Evolutionary conservation across 2,888 invertebrate genomes (phyloP).

Genomic region (Himalopsyche tibetana): DNA sequence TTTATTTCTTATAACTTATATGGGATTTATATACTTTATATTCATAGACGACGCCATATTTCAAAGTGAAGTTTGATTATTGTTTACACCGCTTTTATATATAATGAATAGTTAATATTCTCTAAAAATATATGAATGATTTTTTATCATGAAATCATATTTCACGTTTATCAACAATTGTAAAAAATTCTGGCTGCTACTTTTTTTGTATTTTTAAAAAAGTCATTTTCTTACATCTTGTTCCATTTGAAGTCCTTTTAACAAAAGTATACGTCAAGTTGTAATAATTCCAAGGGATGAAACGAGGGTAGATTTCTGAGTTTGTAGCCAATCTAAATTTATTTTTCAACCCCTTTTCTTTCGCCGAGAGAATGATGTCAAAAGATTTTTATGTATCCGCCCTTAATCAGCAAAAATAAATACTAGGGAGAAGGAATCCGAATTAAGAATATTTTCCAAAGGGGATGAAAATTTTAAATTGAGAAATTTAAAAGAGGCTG

Average conservation of each 20-base stretch:
- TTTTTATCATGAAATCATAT: too few species aligned
- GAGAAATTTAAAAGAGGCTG: slow-evolving; percentile 47
- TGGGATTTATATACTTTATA: too few species aligned
- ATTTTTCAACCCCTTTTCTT: slow-evolving; percentile 63
- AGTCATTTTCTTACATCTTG: background rate
- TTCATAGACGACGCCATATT: too few species aligned
- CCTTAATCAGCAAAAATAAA: slow-evolving; percentile 65
- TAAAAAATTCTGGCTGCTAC: too few species aligned
- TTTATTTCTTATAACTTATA: too few species aligned
- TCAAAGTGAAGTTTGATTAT: too few species aligned
- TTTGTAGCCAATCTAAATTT: slow-evolving; percentile 64
- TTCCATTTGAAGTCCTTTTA: background rate
- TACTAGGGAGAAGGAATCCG: slow-evolving; percentile 51
- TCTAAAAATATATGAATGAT: too few species aligned
- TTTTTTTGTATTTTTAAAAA: too few species aligned
- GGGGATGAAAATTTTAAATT: slow-evolving; percentile 46
- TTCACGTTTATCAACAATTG: too few species aligned
- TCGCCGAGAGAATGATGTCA: slow-evolving; percentile 59
- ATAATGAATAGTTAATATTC: too few species aligned
- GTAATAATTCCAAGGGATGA: slow-evolving; percentile 21
- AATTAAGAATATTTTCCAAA: slow-evolving; percentile 37
- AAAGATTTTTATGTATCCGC: slow-evolving; percentile 63
- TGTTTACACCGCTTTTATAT: too few species aligned
- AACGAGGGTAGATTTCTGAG: slow-evolving; percentile 27
- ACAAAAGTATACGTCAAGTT: slow-evolving; percentile 22